phyloP scores from a whole-genome alignment of 2,113 vertebrate genomes.

The Lagopus muta region DNA sequence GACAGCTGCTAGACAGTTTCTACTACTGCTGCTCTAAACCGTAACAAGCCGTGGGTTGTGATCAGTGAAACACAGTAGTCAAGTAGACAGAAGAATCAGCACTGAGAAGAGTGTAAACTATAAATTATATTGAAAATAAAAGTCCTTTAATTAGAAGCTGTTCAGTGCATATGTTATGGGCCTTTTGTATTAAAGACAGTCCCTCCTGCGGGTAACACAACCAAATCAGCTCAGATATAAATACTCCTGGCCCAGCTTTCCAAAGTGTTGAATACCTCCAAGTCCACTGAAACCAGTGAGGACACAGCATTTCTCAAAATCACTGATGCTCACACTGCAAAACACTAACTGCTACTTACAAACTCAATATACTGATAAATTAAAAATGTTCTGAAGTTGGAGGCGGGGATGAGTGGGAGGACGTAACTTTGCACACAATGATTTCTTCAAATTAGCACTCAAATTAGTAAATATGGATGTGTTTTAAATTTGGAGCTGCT shows the following conservation, averaged over 20 bases:
- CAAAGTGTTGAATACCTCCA: background rate
- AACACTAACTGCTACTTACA: slow-evolving; percentile 61
- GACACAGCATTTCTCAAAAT: slow-evolving; percentile 39
- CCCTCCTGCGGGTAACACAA: slow-evolving; percentile 26
- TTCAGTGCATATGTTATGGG: slow-evolving; percentile 65
- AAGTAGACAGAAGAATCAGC: slow-evolving; percentile 60
- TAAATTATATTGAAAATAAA: slow-evolving; percentile 43
- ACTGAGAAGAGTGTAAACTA: slow-evolving; percentile 42
- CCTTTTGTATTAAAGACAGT: background rate
- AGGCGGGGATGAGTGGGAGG: background rate
- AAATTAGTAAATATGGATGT: slow-evolving; percentile 35
- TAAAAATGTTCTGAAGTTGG: slow-evolving; percentile 13
- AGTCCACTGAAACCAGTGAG: background rate
- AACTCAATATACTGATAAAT: slow-evolving; percentile 56
- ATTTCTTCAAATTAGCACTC: slow-evolving; percentile 28
- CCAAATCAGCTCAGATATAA: slow-evolving; percentile 28
- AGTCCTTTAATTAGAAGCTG: slow-evolving; percentile 53
- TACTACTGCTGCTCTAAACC: background rate
- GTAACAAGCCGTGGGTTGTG: slow-evolving; percentile 20
- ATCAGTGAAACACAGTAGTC: slow-evolving; percentile 59
- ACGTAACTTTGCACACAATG: background rate
- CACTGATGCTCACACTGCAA: slow-evolving; percentile 71
- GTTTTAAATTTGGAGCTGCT: slow-evolving; percentile 41
- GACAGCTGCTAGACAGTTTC: slow-evolving; percentile 35
- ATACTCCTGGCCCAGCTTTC: slow-evolving; percentile 28